A percentile compares a stretch with the other conserved stretches of the same genome.
phyloP scores from a whole-genome alignment of 2,797 vertebrate species.

The Notamacropus eugenii region DNA sequence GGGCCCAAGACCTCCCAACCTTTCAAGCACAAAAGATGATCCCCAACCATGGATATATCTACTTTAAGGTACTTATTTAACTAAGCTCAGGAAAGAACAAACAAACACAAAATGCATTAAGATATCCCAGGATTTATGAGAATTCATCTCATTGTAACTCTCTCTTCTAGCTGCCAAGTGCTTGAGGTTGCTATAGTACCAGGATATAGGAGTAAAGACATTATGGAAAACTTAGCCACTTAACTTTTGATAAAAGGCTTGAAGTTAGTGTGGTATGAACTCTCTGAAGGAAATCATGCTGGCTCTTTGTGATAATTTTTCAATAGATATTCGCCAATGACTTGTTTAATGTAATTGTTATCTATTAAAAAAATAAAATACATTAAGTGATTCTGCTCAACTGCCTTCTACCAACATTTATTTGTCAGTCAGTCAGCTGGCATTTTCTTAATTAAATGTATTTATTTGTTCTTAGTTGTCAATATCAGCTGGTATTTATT shows the following conservation, averaged over 20 bases:
- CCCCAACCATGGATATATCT: background rate
- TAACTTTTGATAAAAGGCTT: background rate
- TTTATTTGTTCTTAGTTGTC: too few relatives aligned
- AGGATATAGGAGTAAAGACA: accelerated
- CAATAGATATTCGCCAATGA: background rate
- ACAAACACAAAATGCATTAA: background rate
- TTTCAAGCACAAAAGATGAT: background rate
- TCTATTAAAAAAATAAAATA: background rate
- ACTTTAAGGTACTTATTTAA: background rate
- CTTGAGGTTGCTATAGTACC: background rate
- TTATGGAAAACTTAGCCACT: background rate
- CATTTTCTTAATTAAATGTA: too few relatives aligned
- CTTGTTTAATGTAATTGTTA: background rate
- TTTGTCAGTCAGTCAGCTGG: background rate
- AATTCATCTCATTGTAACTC: background rate
- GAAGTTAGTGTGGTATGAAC: background rate
- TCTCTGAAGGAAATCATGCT: background rate
- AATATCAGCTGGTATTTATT: background rate
- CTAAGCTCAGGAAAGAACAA: background rate
- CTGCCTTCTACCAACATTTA: background rate
- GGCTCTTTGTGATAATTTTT: background rate
- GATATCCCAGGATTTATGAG: background rate
- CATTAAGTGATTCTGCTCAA: background rate
- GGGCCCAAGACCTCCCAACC: background rate
- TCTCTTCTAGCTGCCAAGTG: background rate